These are phyloP conservation scores for Lepus americanus DNA, from an alignment of 2,113 vertebrate species.

Conservation along the genomic window DNA sequence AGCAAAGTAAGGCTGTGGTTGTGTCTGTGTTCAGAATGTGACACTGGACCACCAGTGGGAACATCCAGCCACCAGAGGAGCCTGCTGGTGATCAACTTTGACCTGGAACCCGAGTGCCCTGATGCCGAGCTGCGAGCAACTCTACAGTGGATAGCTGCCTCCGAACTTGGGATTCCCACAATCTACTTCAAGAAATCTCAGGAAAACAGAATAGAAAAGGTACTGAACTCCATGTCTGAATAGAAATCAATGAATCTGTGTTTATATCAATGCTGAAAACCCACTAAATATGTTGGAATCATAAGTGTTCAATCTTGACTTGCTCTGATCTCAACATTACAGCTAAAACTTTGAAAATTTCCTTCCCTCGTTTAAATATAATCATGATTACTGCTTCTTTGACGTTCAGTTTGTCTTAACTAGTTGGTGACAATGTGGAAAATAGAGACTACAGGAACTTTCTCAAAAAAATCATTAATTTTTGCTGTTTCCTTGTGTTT, in stretches of 20 bases:
- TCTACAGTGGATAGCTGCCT: constrained; percentile 98
- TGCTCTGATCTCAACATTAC: background rate
- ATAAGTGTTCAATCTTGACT: background rate
- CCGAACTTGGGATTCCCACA: constrained; percentile 94
- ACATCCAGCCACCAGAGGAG: constrained; percentile 87
- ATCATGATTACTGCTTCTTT: background rate
- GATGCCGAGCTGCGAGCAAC: constrained; percentile 92
- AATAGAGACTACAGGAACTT: background rate
- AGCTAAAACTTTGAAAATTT: background rate
- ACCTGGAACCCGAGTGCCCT: constrained; percentile 91
- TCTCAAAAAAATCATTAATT: background rate
- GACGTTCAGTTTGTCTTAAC: background rate
- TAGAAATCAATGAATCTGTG: background rate
- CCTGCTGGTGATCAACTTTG: constrained; percentile 95
- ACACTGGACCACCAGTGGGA: constrained; percentile 85
- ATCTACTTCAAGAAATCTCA: constrained; percentile 96
- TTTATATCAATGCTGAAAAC: background rate
- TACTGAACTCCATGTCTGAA: constrained; percentile 70
- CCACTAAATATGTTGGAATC: background rate
- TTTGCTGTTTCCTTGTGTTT: background rate
- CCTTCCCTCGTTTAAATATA: background rate
- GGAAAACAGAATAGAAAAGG: constrained; percentile 93
- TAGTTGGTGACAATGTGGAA: background rate
- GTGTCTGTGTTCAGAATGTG: constrained; percentile 88
- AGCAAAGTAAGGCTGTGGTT: constrained; percentile 70